phyloP scores from a whole-genome alignment of 2,797 vertebrate species.

The Vipera latastei region DNA sequence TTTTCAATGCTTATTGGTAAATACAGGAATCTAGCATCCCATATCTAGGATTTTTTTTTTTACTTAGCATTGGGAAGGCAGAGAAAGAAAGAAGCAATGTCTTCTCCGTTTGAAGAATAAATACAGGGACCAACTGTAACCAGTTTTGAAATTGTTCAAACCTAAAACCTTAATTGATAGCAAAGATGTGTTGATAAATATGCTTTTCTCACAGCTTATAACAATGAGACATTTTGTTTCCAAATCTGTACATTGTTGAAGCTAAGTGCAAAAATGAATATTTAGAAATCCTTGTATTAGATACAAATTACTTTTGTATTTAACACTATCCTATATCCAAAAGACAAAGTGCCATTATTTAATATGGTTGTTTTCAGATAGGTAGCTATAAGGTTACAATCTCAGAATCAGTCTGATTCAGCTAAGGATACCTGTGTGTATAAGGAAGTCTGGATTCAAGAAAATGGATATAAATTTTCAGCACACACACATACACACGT shows the following conservation, averaged over 20 bases:
- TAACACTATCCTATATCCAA: neutral
- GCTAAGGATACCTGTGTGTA: neutral
- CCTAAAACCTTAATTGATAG: rapidly evolving
- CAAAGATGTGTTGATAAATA: neutral
- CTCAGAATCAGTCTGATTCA: neutral
- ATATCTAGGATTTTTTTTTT: neutral
- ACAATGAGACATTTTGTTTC: conserved; percentile 29
- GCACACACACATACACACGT: too few species aligned
- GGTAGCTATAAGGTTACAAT: neutral
- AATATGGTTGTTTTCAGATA: neutral
- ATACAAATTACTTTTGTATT: neutral
- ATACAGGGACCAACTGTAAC: neutral
- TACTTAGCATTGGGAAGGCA: neutral
- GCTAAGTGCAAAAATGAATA: conserved; percentile 50
- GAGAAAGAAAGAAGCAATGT: neutral
- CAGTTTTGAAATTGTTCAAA: neutral
- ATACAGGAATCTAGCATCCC: neutral
- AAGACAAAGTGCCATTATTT: neutral
- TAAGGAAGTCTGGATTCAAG: neutral
- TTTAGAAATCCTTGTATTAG: neutral
- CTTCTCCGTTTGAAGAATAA: neutral
- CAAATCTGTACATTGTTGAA: conserved; percentile 51
- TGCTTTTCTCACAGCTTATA: conserved; percentile 28
- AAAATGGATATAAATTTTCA: neutral
- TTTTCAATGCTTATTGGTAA: neutral